Base-by-base conservation (phyloP, 2,797 vertebrate species). In the Leptatherina wallacei region DNA sequence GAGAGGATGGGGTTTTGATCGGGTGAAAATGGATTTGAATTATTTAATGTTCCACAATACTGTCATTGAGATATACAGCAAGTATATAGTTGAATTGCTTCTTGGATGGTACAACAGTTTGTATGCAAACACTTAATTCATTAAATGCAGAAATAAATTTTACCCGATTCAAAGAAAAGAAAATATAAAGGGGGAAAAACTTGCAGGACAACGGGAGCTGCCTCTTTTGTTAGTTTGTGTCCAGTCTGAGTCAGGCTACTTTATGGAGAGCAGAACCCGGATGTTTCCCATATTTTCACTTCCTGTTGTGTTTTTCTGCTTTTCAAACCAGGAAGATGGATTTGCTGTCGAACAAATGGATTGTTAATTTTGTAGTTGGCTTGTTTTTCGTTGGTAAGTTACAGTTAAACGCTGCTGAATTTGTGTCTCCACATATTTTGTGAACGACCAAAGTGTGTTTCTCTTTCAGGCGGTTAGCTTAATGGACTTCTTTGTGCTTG, bases 301-400 rank as follows among this genome's bases (percentile, higher is more conserved):
- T 83, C 84, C 88, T 87, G 88, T 89, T 89, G 84, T 90, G 81
- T 75, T 85, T 73, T 75, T 82, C 75, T 81, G 85, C 74, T 82
- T 81, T 75, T 78, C 59, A 76, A 91, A 94, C 84, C 92, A 94
- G 93, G 94, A 95, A 95, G 93, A 95, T 95, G 94, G 93, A 84
- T 87, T 66, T 79, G 12, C 77, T 65, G 57, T 82, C 88, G 74
- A 84, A 33, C 61, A 92, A 90, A 77, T 89, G 82, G 85, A 56
- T 71, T 3, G 27, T 83, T 82, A 47, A 72, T 61, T 61, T 91
- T 9, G 3, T 89, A 33, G 10, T 92, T 83, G 90, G 72, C 66
- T 76, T 73, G 2, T 71, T 92, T 78, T 82, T 80, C 58, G 4
- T 80, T 6, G 89, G 94, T 94, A 78, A 90, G 93, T 85, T 33